A percentile compares a stretch with the other conserved stretches of the same genome.
These are phyloP conservation scores for Probosciger aterrimus DNA, from an alignment of 2,113 vertebrate genomes.

Conservation along the genomic window DNA sequence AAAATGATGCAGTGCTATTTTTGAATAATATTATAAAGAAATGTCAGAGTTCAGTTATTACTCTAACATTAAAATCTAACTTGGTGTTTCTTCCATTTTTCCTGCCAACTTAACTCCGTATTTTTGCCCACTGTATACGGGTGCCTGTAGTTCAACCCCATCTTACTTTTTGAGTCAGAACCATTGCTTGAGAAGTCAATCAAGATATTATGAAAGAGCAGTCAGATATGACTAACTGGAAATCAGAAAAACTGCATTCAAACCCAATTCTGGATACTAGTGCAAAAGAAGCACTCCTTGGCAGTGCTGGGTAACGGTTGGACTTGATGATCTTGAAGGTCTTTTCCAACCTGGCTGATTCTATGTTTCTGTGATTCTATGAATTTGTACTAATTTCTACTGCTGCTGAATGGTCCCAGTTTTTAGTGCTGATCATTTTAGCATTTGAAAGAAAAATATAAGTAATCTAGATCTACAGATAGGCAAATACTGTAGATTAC, in stretches of 20 bases:
- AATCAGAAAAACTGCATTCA: not conserved
- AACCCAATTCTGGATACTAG: not conserved
- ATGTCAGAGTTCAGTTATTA: not conserved
- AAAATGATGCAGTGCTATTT: not conserved
- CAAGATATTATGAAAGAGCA: not conserved
- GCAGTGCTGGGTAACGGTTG: not conserved
- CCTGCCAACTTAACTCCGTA: not conserved
- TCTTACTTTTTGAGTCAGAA: not conserved
- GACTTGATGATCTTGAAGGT: not conserved
- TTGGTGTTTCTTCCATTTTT: not conserved
- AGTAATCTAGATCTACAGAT: not conserved
- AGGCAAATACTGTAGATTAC: not conserved
- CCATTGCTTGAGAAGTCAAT: not conserved
- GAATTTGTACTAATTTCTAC: not conserved
- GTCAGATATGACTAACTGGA: not conserved
- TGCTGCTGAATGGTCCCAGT: not conserved
- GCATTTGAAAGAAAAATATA: not conserved
- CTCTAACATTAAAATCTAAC: not conserved
- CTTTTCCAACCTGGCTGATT: not conserved
- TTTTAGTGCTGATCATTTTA: not conserved
- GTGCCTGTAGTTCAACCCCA: not conserved
- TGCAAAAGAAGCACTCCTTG: not conserved
- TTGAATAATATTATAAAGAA: not conserved
- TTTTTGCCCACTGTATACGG: not conserved
- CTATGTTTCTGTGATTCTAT: not conserved